Evolutionary conservation across 2,113 vertebrate species (phyloP).

Genomic region (Cololabis saira): DNA sequence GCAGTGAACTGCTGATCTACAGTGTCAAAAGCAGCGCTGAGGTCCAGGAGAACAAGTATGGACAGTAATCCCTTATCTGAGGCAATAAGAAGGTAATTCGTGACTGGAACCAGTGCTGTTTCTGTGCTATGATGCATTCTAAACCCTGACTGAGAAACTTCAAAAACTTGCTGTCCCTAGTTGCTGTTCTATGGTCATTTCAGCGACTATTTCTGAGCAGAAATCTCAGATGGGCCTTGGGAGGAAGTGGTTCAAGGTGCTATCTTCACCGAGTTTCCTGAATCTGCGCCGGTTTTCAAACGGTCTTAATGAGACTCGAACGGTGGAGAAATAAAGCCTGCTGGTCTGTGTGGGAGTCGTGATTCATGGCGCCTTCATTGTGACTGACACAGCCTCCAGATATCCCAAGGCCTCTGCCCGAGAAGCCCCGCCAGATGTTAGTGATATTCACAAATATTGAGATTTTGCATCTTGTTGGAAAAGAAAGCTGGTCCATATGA

Average conservation of each 20-base stretch:
- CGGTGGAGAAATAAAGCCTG: slow-evolving; percentile 54
- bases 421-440: slow-evolving; percentile 76
- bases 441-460: slow-evolving; percentile 74
- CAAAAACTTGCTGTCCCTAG: no score
- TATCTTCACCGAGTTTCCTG: background rate
- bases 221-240: no score
- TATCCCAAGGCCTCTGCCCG: slow-evolving; percentile 57
- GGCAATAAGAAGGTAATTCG: no score
- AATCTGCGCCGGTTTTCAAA: slow-evolving; percentile 4
- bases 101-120: no score
- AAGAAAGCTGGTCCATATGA: slow-evolving; percentile 6
- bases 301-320: slow-evolving; percentile 69
- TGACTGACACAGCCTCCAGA: slow-evolving; percentile 77
- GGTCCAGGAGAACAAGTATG: no score
- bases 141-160: no score
- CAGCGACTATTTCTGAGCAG: no score
- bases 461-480: slow-evolving; percentile 69
- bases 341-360: slow-evolving; percentile 64
- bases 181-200: no score
- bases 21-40: no score
- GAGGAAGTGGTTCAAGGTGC: background rate
- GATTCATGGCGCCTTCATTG: slow-evolving; percentile 74
- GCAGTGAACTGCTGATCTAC: no score
- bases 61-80: no score
- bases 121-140: no score